Evolutionary conservation across 1,140 invertebrate species (phyloP), one percentile per base, ranked within the genome.

Genomic region (Cydia fagiglandana): DNA sequence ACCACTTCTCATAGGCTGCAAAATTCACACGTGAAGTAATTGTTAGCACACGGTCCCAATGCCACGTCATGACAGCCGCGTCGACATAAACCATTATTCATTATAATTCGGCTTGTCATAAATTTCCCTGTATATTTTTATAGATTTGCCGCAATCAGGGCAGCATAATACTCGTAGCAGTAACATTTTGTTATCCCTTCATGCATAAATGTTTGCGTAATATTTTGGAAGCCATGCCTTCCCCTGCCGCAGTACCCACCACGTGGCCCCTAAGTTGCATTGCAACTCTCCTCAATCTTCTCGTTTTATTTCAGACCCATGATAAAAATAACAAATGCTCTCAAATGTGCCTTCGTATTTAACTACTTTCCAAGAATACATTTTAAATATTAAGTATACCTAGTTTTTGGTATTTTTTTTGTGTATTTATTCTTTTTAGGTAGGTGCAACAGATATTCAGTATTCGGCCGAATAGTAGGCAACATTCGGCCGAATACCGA

Each of bases 191-290:
- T 90, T 88, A 90, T 90, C 88, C 88, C 86, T 88, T 88, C 88
- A 91, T 90, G 89, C 88, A 91, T 91, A 91, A 91, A 91, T 91
- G 88, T 90, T 89, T 91, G 85, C 88, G 82, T 90, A 90, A 90
- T 90, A 91, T 90, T 91, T 90, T 84, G 86, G 86, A 82, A 88
- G 88, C 86, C 83, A 83, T 85, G 84, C 84, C 75, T 75, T 66
- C 74, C 79, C 78, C 79, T 77, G 74, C 53, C 79, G 76, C 74
- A 75, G 78, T 81, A 24, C 24, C 24, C 24, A 24, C 24, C 2
- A 24, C 24, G 24, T 24, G 24, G 78, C 81, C 81, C 75, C 30
- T 38, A 38, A 1, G 30, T 75, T 17, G 64, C 50, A 64, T 64
- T 34, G n/a, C 68, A 64, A 34, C 53, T 34, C 78, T 83, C 86